phyloP scores from a whole-genome alignment of 2,888 invertebrate species.

The Drosophila austrosaltans region DNA sequence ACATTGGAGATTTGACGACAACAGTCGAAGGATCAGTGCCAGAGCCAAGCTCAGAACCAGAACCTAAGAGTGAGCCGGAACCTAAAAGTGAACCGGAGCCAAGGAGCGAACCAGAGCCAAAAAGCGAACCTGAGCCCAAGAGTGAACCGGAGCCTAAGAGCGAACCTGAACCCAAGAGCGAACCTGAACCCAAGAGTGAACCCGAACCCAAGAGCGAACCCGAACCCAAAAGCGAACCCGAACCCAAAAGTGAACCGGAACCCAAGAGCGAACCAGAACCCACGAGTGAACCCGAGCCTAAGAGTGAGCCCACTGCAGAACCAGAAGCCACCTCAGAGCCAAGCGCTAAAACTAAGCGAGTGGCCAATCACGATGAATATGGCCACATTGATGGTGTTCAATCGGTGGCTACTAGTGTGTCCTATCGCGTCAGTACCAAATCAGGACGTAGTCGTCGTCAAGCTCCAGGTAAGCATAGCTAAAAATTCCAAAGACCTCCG shows the following conservation, averaged over 20 bases:
- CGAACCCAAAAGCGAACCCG: conserved; percentile 83
- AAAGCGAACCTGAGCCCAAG: conserved; percentile 81
- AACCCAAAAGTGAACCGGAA: conserved; percentile 83
- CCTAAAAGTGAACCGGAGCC: conserved; percentile 83
- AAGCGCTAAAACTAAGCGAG: conserved; percentile 84
- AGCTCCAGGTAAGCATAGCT: conserved; percentile 61
- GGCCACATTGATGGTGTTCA: conserved; percentile 86
- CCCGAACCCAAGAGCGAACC: conserved; percentile 83
- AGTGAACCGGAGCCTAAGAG: conserved; percentile 78
- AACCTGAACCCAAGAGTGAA: conserved; percentile 84
- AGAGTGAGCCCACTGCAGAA: conserved; percentile 82
- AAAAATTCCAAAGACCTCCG: background rate
- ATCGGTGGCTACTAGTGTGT: conserved; percentile 90
- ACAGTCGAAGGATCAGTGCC: conserved; percentile 80
- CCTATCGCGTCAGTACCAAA: conserved; percentile 89
- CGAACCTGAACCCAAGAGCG: conserved; percentile 82
- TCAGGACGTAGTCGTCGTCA: conserved; percentile 80
- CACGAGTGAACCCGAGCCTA: conserved; percentile 52
- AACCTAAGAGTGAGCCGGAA: conserved; percentile 84
- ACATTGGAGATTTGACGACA: conserved; percentile 78
- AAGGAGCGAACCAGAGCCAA: conserved; percentile 84
- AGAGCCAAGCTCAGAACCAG: conserved; percentile 81
- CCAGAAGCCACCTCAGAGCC: conserved; percentile 83
- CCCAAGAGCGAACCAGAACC: conserved; percentile 76
- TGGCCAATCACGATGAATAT: conserved; percentile 83